Percentiles rank a stretch among this genome's conserved stretches.
Evolutionary conservation across 2,797 vertebrate species (phyloP).

Genomic region (Podarcis lilfordi): DNA sequence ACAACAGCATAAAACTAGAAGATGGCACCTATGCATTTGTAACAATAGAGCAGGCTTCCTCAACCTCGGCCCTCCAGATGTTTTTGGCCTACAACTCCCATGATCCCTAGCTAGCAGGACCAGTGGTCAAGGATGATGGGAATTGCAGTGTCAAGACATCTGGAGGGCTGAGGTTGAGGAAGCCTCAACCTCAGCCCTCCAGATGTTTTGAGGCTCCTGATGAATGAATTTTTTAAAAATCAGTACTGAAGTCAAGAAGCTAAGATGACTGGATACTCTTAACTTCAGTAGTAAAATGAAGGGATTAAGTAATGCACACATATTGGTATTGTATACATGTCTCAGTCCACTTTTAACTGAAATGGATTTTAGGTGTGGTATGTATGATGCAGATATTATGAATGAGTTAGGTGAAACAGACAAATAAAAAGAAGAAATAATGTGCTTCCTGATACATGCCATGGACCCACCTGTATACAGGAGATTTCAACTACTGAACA

Average conservation of each 20-base stretch:
- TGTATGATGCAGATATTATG: slow-evolving; percentile 25
- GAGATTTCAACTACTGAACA: slow-evolving; percentile 39
- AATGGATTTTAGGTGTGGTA: slow-evolving; percentile 36
- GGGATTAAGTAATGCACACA: background rate
- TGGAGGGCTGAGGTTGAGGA: too few species aligned
- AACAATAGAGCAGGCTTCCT: background rate
- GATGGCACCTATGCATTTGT: slow-evolving; percentile 16
- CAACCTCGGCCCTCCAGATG: too few species aligned
- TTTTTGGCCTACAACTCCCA: too few species aligned
- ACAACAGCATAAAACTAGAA: background rate
- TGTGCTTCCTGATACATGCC: slow-evolving; percentile 53
- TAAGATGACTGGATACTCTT: slow-evolving; percentile 16
- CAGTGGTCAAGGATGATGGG: too few species aligned
- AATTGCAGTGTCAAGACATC: too few species aligned
- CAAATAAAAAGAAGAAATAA: slow-evolving; percentile 31
- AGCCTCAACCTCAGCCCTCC: too few species aligned
- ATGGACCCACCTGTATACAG: slow-evolving; percentile 44
- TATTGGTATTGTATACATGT: slow-evolving; percentile 2
- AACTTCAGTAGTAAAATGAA: slow-evolving; percentile 12
- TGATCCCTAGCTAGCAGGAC: too few species aligned
- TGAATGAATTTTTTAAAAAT: background rate
- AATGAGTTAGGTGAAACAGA: background rate
- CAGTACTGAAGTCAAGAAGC: background rate
- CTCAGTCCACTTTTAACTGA: slow-evolving; percentile 33
- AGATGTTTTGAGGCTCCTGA: background rate